A percentile compares a stretch with the other conserved stretches of the same genome.
Conservation (phyloP, 2,888 invertebrate genomes). For the Conistra vaccinii region DNA sequence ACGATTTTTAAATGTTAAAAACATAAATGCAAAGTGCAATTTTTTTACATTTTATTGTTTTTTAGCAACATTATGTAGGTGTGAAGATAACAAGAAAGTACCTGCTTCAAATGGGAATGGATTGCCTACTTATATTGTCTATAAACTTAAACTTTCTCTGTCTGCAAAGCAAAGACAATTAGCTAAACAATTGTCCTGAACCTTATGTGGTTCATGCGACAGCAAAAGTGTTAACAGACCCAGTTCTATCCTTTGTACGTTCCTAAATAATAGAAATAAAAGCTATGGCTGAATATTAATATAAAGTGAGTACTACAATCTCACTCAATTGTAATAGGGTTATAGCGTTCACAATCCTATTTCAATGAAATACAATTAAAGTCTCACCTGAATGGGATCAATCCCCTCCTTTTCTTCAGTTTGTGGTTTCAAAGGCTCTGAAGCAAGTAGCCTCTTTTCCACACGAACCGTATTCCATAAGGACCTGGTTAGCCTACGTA, state of each 20-base stretch:
- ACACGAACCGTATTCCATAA: conserved; percentile 80
- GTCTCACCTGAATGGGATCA: conserved; percentile 81
- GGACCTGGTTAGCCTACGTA: conserved; percentile 79
- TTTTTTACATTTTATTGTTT: background rate
- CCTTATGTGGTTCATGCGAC: too few relatives aligned
- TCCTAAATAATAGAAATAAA: background rate
- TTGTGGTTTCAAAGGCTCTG: conserved; percentile 81
- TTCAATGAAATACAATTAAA: background rate
- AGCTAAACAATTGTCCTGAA: too few relatives aligned
- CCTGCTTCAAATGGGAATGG: background rate
- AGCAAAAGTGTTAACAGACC: too few relatives aligned
- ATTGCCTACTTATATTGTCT: background rate
- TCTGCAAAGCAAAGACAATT: too few relatives aligned
- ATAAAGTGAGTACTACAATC: background rate
- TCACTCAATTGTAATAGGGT: background rate
- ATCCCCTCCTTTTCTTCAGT: conserved; percentile 76
- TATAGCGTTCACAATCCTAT: background rate
- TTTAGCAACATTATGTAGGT: background rate
- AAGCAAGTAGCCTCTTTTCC: conserved; percentile 81
- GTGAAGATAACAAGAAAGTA: background rate
- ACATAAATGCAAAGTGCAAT: background rate
- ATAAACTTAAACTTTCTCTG: too few relatives aligned
- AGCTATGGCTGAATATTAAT: background rate
- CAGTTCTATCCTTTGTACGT: background rate
- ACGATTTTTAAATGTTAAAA: background rate